A percentile compares a stretch with the other conserved stretches of the same genome.
Evolutionary conservation across 2,888 invertebrate genomes (phyloP).

Genomic region (Machimus atricapillus): DNA sequence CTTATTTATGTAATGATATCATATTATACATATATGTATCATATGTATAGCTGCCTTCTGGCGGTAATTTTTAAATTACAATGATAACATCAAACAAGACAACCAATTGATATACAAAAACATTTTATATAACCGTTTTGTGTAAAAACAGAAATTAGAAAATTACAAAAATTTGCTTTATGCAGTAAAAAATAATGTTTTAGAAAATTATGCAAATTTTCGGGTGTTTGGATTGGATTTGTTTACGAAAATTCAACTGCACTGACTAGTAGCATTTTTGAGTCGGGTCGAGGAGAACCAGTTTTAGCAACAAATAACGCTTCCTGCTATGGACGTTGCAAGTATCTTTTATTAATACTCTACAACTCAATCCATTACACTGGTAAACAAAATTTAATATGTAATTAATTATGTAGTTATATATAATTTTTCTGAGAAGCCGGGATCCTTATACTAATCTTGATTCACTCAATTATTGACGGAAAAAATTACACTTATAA

Average conservation of each 20-base stretch:
- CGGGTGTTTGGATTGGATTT: not conserved
- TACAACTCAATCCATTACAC: too few species aligned
- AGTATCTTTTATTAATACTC: too few species aligned
- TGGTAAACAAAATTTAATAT: too few species aligned
- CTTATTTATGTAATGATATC: not conserved
- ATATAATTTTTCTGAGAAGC: too few species aligned
- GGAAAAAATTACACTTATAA: too few species aligned
- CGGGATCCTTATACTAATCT: too few species aligned
- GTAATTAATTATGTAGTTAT: too few species aligned
- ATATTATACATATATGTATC: not conserved
- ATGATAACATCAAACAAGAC: not conserved
- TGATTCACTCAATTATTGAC: too few species aligned
- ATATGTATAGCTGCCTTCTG: not conserved
- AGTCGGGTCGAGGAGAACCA: not conserved
- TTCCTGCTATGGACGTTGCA: not conserved
- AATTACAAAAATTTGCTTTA: not conserved
- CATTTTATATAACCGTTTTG: too few species aligned
- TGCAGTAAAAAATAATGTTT: not conserved
- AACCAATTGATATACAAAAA: too few species aligned
- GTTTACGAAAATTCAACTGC: not conserved
- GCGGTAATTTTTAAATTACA: not conserved
- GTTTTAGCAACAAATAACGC: not conserved
- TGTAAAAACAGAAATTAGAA: not conserved
- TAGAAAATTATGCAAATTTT: not conserved
- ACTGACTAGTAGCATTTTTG: not conserved